phyloP scores from a whole-genome alignment of 2,888 invertebrate genomes.

The Drosophila conformis region DNA sequence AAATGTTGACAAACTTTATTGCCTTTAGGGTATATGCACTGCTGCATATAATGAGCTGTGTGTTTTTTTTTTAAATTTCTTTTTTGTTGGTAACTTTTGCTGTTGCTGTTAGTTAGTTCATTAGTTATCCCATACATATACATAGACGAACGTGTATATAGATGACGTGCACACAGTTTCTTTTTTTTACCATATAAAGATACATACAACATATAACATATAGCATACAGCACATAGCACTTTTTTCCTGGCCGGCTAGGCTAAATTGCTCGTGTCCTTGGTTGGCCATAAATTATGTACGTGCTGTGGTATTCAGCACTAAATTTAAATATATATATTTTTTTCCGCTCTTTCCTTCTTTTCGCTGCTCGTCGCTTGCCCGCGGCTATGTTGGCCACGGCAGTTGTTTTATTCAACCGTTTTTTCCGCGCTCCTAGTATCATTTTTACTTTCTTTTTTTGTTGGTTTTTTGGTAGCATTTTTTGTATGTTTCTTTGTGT shows the following conservation, averaged over 20 bases:
- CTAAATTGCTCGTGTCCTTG: slow-evolving; percentile 82
- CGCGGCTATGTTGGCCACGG: slow-evolving; percentile 37
- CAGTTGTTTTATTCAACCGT: slow-evolving; percentile 41
- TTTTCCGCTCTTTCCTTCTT: slow-evolving; percentile 20
- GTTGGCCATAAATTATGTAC: slow-evolving; percentile 81
- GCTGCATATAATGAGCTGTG: slow-evolving; percentile 44
- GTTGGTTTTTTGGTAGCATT: slow-evolving; percentile 6
- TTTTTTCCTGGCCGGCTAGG: slow-evolving; percentile 63
- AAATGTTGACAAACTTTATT: slow-evolving; percentile 6
- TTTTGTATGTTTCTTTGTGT: slow-evolving; percentile 37
- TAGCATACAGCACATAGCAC: slow-evolving; percentile 27
- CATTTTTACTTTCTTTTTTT: slow-evolving; percentile 6
- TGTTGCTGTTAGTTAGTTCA: slow-evolving; percentile 65
- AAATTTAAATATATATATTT: slow-evolving; percentile 76
- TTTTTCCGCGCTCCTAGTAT: slow-evolving; percentile 13
- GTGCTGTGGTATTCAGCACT: slow-evolving; percentile 81
- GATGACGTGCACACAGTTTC: slow-evolving; percentile 21
- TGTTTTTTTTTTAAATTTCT: slow-evolving; percentile 5
- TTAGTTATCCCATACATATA: slow-evolving; percentile 50
- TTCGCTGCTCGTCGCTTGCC: slow-evolving; percentile 7
- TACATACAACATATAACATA: slow-evolving; percentile 1
- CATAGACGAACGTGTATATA: slow-evolving; percentile 16
- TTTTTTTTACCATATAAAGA: slow-evolving; percentile 30
- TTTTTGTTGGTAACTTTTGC: slow-evolving; percentile 20
- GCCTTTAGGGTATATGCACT: slow-evolving; percentile 27